Base-by-base conservation (phyloP, 1,140 invertebrate species). In the Araneus ventricosus region DNA sequence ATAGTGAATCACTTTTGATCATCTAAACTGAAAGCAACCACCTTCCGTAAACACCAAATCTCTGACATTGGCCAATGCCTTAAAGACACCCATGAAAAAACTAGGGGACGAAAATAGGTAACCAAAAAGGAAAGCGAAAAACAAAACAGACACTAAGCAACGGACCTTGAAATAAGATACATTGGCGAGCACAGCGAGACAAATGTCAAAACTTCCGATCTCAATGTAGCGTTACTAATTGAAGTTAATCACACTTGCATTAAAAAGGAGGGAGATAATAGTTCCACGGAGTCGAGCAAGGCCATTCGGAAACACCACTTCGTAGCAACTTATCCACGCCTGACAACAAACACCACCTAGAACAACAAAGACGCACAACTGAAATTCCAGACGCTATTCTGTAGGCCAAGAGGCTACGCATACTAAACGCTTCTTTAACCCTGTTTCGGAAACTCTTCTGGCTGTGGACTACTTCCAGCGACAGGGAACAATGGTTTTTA, bases 201-300 rank as follows among this genome's bases (percentile, higher is more conserved):
- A 57, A 87, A 57, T 87, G 85, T 87, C 85, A 59, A 87, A 59
- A 87, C 85, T 87, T 87, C 85, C 57, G 57, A 87, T 87, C 57
- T 61, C 57, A 87, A 87, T 37, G 85, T 61, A 87, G 85, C 85
- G 61, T 87, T 59, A 87, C 85, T 87, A 87, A 87, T 87, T 87
- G 85, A 87, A 87, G 85, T 87, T 87, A 87, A 87, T 87, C 85
- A 17, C 57, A 37, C 52, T 61, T 87, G 52, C 57, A 82, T 39
- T 82, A 75, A 75, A 75, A 30, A 70, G 24, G 30, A 75, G 67
- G 24, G 85, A 84, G 80, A 84, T 87, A 34, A 52, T 45, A 87
- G 80, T 84, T 84, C 61, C 30, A 87, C 41, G 85, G 52, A 61
- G 85, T 37, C 85, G 22, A 6, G 85, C 85, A 87, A 87, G 85